Base-by-base conservation (phyloP, 2,113 vertebrate species). In the Limnothrissa miodon region DNA sequence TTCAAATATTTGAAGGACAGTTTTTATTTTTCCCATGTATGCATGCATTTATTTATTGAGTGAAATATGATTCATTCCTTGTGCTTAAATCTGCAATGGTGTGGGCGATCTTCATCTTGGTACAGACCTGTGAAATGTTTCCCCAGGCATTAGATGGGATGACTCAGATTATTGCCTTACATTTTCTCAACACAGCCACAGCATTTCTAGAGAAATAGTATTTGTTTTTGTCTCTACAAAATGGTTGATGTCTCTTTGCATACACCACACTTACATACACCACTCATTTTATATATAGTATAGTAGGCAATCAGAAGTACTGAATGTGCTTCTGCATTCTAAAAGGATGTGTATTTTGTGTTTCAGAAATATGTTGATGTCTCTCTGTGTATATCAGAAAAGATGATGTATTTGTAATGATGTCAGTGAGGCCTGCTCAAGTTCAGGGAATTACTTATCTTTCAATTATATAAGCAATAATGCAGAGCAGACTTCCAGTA, bases 91-190 rank as follows among this genome's bases (percentile, higher is more conserved):
- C 29, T 13, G 66, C 66, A 74, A 29, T 36, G 15, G 66, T 74
- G 29, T 74, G 33, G 66, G 66, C 25, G 66, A 33, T 36, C 29
- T 5, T 36, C 66, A 2, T 74, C 25, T 74, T 2, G 25, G 59
- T 29, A 33, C n/a, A 66, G 59, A 33, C n/a, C 59, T 66, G 59
- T 29, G 25, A 66, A 74, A 36, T 74, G 66, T 74, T 74, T 74
- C 66, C 29, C 11, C 11, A 5, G 29, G 66, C 33, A 15, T 11
- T 33, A 10, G 36, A 10, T 2, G 33, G 33, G 66, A 74, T 74
- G 66, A 74, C 66, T 74, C 66, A 17, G 66, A 74, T 74, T 74
- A 74, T 15, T 4, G 11, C 66, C 66, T 74, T 74, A 74, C 66
- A 39, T 74, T 66, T 33, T 36, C 66, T 36, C 25, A 74, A 74